Percentiles rank a stretch among this genome's conserved stretches.
Conservation (phyloP, 2,888 invertebrate genomes). For the Amphimallon solstitiale region DNA sequence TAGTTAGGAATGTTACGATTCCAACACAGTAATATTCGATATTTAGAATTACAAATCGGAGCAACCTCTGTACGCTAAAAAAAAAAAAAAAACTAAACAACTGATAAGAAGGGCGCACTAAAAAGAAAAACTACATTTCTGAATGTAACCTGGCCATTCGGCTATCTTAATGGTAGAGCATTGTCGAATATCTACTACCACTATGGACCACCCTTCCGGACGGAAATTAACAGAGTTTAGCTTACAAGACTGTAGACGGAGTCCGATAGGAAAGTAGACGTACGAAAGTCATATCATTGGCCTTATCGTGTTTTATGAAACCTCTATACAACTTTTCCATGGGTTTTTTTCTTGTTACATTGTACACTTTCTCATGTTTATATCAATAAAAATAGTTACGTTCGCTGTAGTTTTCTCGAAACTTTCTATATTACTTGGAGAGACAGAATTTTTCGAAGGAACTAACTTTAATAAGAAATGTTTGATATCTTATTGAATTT, state of each 20-base stretch:
- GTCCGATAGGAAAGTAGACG: slow-evolving; percentile 27
- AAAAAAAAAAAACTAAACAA: slow-evolving; percentile 24
- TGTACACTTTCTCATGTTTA: slow-evolving; percentile 11
- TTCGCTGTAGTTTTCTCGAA: too few relatives aligned
- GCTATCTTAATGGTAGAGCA: slow-evolving; percentile 52
- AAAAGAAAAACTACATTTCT: slow-evolving; percentile 37
- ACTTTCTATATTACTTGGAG: too few relatives aligned
- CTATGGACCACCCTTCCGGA: slow-evolving; percentile 43
- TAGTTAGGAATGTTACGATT: slow-evolving; percentile 1
- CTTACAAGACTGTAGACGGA: slow-evolving; percentile 41
- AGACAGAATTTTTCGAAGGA: too few relatives aligned
- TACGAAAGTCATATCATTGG: slow-evolving; percentile 28
- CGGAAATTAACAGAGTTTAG: slow-evolving; percentile 53
- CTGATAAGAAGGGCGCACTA: slow-evolving; percentile 23
- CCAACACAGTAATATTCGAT: neutral
- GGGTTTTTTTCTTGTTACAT: slow-evolving; percentile 25
- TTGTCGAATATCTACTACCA: slow-evolving; percentile 47
- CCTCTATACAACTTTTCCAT: slow-evolving; percentile 24
- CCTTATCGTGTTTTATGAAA: slow-evolving; percentile 34
- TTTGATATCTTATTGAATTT: too few relatives aligned
- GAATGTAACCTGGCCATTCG: slow-evolving; percentile 49
- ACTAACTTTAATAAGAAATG: too few relatives aligned
- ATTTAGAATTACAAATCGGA: slow-evolving; percentile 7
- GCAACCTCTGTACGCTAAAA: slow-evolving; percentile 26
- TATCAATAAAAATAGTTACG: slow-evolving; percentile 8